phyloP scores from a whole-genome alignment of 2,888 invertebrate genomes.

The Drosophila eohydei region DNA sequence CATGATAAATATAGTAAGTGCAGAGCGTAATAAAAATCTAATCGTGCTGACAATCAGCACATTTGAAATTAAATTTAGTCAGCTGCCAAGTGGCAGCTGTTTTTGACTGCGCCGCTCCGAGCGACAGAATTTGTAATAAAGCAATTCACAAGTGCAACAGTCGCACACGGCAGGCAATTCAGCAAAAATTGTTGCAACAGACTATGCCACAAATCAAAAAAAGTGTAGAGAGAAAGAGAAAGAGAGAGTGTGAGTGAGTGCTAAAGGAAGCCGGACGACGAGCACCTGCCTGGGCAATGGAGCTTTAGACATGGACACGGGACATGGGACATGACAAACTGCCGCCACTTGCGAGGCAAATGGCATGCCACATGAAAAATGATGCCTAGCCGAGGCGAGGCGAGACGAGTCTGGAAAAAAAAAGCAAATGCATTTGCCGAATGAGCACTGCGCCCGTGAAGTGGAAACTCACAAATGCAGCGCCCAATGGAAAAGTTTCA shows the following conservation, averaged over 20 bases:
- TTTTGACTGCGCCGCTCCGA: conserved; percentile 19
- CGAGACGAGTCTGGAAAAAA: background rate
- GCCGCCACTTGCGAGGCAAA: conserved; percentile 57
- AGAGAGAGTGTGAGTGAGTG: conserved; percentile 20
- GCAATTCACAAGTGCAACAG: conserved; percentile 57
- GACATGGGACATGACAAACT: conserved; percentile 51
- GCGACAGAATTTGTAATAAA: conserved; percentile 55
- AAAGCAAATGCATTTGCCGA: conserved; percentile 66
- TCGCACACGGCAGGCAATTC: conserved; percentile 40
- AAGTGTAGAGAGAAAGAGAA: background rate
- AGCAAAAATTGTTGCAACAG: conserved; percentile 32
- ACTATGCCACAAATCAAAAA: conserved; percentile 53
- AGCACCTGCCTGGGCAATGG: conserved; percentile 44
- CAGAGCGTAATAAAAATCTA: conserved; percentile 19
- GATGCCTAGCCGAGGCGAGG: conserved; percentile 52
- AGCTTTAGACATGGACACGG: conserved; percentile 16
- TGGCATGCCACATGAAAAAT: conserved; percentile 67
- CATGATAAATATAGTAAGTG: conserved; percentile 1
- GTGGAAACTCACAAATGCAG: conserved; percentile 44
- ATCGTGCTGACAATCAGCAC: conserved; percentile 18
- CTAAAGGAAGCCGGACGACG: conserved; percentile 21
- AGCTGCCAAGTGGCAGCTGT: conserved; percentile 41
- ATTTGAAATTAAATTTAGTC: conserved; percentile 51
- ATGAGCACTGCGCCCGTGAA: conserved; percentile 57
- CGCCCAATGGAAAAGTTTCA: conserved; percentile 24